phyloP scores from a whole-genome alignment of 2,888 invertebrate genomes.

The Busseola fusca region DNA sequence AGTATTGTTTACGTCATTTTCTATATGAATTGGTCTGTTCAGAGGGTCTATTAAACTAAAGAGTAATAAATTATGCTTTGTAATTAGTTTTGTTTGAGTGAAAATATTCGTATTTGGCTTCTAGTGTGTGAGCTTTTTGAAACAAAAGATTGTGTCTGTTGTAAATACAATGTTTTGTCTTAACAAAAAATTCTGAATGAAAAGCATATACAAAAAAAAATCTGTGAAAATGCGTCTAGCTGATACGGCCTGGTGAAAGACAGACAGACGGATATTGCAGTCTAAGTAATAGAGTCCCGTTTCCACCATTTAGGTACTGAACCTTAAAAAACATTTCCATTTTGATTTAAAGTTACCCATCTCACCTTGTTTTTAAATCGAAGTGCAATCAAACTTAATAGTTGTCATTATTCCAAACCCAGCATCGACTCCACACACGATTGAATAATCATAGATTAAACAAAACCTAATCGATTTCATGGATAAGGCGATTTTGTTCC shows the following conservation, averaged over 20 bases:
- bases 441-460: conserved; percentile 41
- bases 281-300: too few relatives aligned
- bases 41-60: background rate
- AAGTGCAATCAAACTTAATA: conserved; percentile 39
- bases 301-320: too few relatives aligned
- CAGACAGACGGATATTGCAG: too few relatives aligned
- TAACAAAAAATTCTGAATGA: too few relatives aligned
- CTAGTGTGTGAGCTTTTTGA: background rate
- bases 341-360: background rate
- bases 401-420: conserved; percentile 30
- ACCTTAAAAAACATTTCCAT: background rate
- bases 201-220: too few relatives aligned
- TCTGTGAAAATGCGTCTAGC: too few relatives aligned
- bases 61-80: background rate
- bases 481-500: conserved; percentile 69
- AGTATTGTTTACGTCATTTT: background rate
- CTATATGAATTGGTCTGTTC: background rate
- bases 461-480: conserved; percentile 70
- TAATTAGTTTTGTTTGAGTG: background rate
- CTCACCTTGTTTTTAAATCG: background rate
- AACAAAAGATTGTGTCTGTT: too few relatives aligned
- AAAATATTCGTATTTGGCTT: background rate
- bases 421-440: conserved; percentile 22
- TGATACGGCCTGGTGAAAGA: too few relatives aligned
- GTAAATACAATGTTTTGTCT: too few relatives aligned